A percentile compares a stretch with the other conserved stretches of the same genome.
Conservation (phyloP, 2,797 vertebrate genomes). For the Scolopax bukidnonensis region DNA sequence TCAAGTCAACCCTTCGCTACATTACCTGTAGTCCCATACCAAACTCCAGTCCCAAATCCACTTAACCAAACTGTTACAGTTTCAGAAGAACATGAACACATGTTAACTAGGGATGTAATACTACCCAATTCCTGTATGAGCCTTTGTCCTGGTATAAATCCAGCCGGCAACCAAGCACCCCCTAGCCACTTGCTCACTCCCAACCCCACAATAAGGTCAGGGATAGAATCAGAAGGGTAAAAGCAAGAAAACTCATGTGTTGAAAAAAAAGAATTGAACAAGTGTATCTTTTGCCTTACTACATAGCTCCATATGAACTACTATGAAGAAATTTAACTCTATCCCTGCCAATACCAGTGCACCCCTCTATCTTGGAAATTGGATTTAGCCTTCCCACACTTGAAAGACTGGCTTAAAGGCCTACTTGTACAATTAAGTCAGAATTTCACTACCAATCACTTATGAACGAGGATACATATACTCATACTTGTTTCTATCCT, state of each 20-base stretch:
- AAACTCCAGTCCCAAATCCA: not conserved
- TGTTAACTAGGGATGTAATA: fast-evolving
- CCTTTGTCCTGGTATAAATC: not conserved
- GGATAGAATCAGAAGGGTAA: not conserved
- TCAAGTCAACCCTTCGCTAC: not conserved
- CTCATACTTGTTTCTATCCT: not conserved
- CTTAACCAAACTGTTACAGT: not conserved
- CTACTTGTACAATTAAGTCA: not conserved
- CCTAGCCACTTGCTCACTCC: not conserved
- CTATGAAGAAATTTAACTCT: not conserved
- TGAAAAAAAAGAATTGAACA: not conserved
- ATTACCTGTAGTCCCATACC: not conserved
- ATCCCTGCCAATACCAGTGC: not conserved
- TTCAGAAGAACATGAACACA: not conserved
- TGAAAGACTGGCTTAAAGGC: not conserved
- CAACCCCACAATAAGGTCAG: not conserved
- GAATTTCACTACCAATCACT: not conserved
- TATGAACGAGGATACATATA: not conserved
- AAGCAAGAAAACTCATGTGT: not conserved
- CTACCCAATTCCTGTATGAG: not conserved
- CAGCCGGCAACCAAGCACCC: not conserved
- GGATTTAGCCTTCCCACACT: not conserved
- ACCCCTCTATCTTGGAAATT: not conserved
- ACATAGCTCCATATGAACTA: not conserved
- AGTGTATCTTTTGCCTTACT: not conserved